phyloP scores from a whole-genome alignment of 2,113 vertebrate species.

The Ondatra zibethicus region DNA sequence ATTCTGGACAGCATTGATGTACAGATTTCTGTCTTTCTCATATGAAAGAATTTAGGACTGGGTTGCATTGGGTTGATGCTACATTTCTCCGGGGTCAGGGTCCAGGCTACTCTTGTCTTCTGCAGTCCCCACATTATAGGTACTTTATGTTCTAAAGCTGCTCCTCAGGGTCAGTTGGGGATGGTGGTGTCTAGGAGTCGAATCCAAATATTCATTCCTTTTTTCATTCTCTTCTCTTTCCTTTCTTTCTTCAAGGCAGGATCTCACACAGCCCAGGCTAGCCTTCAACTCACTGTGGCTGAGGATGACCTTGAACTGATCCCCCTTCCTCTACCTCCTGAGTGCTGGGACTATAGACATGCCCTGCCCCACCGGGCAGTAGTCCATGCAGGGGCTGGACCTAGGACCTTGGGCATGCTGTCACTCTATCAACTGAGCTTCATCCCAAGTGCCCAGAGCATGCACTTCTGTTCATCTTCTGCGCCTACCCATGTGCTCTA shows the following conservation, averaged over 20 bases:
- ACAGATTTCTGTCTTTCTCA: background rate
- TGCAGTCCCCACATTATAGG: background rate
- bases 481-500: background rate
- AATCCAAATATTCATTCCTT: background rate
- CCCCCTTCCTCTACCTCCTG: background rate
- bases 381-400: background rate
- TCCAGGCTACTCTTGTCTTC: background rate
- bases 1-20: background rate
- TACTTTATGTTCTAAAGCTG: background rate
- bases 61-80: background rate
- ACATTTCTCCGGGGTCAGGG: background rate
- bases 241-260: background rate
- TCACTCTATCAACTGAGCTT: background rate
- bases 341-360: background rate
- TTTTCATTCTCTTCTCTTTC: background rate
- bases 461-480: background rate
- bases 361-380: background rate
- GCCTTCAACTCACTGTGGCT: background rate
- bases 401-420: background rate
- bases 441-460: background rate
- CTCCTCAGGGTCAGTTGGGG: background rate
- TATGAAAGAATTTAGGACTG: background rate
- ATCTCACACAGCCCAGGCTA: background rate
- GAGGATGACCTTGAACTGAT: background rate
- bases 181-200: background rate